A percentile compares a stretch with the other conserved stretches of the same genome.
Evolutionary conservation across 1,140 invertebrate species (phyloP).

Genomic region (Danaus plexippus): DNA sequence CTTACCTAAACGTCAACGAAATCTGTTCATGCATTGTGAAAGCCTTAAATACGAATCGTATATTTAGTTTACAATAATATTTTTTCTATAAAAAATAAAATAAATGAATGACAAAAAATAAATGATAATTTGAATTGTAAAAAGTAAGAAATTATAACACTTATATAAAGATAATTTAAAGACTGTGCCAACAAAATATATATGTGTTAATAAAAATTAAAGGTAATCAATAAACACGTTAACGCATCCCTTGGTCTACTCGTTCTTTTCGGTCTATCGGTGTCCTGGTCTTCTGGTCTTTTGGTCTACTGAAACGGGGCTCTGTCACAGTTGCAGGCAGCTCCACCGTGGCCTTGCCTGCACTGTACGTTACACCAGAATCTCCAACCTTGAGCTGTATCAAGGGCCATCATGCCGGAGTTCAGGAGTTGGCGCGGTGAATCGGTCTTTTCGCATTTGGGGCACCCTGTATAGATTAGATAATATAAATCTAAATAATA

Average conservation of each 20-base stretch:
- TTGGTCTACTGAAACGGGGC: constrained; percentile 52
- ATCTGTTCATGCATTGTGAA: constrained; percentile 20
- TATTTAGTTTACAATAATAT: no score
- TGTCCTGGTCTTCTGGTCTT: constrained; percentile 10
- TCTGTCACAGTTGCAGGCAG: constrained; percentile 72
- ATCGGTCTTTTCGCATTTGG: constrained; percentile 27
- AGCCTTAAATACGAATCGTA: no score
- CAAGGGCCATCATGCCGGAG: constrained; percentile 18
- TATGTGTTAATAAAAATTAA: no score
- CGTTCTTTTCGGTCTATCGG: constrained; percentile 10
- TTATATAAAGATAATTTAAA: no score
- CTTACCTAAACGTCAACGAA: constrained; percentile 26
- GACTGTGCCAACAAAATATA: no score
- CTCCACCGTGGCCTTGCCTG: constrained; percentile 68
- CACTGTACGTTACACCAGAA: constrained; percentile 72
- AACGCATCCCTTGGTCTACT: constrained; percentile 9
- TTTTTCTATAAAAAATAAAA: no score
- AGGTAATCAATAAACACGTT: constrained; percentile 5
- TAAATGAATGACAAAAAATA: no score
- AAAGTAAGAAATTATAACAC: no score
- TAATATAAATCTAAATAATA: no score
- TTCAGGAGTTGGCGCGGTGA: constrained; percentile 1
- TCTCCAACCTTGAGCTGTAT: constrained; percentile 58
- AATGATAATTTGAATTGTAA: background rate
- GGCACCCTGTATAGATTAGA: constrained; percentile 35